A percentile compares a stretch with the other conserved stretches of the same genome.
Conservation (phyloP, 2,113 vertebrate species). For the Trachemys scripta region DNA sequence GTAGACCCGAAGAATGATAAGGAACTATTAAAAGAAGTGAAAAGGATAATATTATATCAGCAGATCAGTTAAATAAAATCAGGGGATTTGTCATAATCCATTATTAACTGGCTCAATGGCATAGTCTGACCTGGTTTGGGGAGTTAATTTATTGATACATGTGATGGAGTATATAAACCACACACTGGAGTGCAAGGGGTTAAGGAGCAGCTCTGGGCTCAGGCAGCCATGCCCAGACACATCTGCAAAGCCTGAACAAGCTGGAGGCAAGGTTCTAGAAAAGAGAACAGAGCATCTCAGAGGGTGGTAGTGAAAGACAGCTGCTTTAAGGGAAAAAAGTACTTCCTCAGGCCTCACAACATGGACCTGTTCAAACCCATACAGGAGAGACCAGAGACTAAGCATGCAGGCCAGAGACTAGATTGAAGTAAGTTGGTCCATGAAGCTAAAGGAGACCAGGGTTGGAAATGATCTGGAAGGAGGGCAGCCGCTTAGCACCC, state of each 20-base stretch:
- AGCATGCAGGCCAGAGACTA: neutral
- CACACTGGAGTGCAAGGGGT: no score
- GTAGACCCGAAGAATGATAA: accelerated
- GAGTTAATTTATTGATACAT: neutral
- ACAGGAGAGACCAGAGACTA: neutral
- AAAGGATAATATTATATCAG: neutral
- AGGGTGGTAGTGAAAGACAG: neutral
- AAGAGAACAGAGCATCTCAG: neutral
- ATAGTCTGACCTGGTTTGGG: neutral
- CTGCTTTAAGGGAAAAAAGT: neutral
- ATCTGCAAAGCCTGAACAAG: no score
- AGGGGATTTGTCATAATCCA: neutral
- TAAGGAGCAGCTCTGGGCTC: no score
- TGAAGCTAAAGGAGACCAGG: neutral
- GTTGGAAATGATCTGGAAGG: neutral
- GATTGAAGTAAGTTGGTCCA: neutral
- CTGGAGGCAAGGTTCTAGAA: neutral
- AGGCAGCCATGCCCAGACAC: no score
- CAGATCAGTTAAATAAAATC: no score
- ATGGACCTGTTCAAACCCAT: neutral
- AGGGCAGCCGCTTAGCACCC: neutral
- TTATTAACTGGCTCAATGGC: neutral
- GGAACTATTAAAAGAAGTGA: neutral
- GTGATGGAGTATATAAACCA: no score
- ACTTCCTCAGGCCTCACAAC: neutral